These are phyloP conservation scores for Chloropsis cyanopogon DNA, from an alignment of 2,113 vertebrate species.

Conservation along the genomic window DNA sequence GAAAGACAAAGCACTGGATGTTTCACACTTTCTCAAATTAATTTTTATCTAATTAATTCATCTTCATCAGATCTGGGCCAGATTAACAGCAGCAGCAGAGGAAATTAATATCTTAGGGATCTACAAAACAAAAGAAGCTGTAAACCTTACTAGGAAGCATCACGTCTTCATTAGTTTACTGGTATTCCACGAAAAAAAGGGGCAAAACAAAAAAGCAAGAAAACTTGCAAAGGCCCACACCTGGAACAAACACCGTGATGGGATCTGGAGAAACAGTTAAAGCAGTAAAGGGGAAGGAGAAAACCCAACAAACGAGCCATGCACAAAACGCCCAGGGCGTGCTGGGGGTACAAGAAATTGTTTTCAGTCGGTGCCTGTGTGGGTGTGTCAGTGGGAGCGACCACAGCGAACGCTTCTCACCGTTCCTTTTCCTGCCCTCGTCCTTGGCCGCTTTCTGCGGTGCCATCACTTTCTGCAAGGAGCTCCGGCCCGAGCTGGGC, in stretches of 20 bases:
- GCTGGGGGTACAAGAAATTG: background rate
- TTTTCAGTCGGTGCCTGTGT: background rate
- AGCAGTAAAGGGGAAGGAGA: background rate
- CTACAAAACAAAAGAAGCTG: background rate
- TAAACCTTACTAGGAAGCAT: background rate
- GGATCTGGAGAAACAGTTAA: background rate
- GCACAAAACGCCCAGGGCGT: background rate
- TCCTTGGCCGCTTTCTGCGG: constrained; percentile 91
- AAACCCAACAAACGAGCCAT: background rate
- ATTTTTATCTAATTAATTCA: constrained; percentile 18
- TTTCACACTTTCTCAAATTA: background rate
- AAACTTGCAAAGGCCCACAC: background rate
- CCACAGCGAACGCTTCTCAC: constrained; percentile 73
- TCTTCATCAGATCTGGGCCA: background rate
- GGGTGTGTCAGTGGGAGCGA: background rate
- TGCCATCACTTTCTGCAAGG: constrained; percentile 83
- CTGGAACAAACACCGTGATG: background rate
- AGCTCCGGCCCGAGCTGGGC: constrained; percentile 82
- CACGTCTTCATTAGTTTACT: background rate
- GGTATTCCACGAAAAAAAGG: background rate
- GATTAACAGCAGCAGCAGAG: background rate
- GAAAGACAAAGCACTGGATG: background rate
- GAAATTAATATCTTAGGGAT: background rate
- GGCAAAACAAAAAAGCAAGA: background rate
- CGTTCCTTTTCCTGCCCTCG: constrained; percentile 84